A percentile compares a stretch with the other conserved stretches of the same genome.
Conservation (phyloP, 2,797 vertebrate genomes). For the Onychomys arenicola region DNA sequence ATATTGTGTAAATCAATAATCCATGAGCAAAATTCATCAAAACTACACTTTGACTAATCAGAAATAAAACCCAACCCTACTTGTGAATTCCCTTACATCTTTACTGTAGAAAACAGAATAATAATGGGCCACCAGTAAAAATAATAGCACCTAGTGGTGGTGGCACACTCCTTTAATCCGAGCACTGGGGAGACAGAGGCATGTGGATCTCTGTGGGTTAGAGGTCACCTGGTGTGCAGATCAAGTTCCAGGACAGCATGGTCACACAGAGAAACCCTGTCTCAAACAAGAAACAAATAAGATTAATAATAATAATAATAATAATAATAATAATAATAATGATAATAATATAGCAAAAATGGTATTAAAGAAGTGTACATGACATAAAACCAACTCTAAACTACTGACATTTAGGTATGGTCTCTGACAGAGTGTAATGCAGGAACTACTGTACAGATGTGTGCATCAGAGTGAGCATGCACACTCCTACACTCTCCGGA, state of each 20-base stretch:
- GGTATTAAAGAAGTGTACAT: not conserved
- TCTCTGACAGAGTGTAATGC: not conserved
- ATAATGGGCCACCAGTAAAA: not conserved
- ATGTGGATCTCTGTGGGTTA: not conserved
- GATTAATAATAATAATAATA: not conserved
- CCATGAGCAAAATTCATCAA: not conserved
- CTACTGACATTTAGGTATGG: not conserved
- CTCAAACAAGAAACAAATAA: not conserved
- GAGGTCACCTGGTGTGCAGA: not conserved
- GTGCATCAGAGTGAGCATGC: not conserved
- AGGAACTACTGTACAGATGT: not conserved
- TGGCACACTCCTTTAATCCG: not conserved
- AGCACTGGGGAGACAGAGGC: not conserved
- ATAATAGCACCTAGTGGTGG: not conserved
- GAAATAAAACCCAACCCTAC: not conserved
- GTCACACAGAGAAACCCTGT: not conserved
- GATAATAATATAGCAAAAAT: not conserved
- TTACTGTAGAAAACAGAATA: not conserved
- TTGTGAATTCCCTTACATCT: not conserved
- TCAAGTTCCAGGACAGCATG: not conserved
- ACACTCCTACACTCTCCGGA: not conserved
- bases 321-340: no score
- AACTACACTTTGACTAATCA: not conserved
- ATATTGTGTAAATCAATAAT: not conserved
- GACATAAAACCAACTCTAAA: not conserved